Percentiles rank a stretch among this genome's conserved stretches.
These are phyloP conservation scores for Rhagonycha fulva DNA, from an alignment of 2,888 invertebrate species.

Conservation along the genomic window DNA sequence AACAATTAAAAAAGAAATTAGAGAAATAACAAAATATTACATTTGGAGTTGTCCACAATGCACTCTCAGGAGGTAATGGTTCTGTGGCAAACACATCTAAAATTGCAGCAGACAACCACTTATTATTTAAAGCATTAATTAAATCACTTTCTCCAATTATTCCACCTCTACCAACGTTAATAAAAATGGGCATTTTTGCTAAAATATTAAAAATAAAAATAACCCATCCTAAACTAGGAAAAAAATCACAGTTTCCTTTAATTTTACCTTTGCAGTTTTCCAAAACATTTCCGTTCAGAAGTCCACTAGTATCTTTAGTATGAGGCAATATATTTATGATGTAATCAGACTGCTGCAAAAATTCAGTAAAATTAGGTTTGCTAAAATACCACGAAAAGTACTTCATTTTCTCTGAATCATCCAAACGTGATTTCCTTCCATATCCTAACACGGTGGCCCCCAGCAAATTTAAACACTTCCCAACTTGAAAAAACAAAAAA, in stretches of 20 bases:
- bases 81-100: conserved; percentile 62
- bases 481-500: conserved; percentile 51
- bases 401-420: conserved; percentile 13
- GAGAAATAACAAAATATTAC: conserved; percentile 44
- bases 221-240: background rate
- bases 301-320: conserved; percentile 56
- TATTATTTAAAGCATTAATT: conserved; percentile 56
- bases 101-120: conserved; percentile 61
- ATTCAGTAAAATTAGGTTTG: conserved; percentile 43
- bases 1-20: background rate
- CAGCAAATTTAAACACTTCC: conserved; percentile 53
- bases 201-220: background rate
- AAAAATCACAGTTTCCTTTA: background rate
- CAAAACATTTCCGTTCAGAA: conserved; percentile 57
- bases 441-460: conserved; percentile 51
- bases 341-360: conserved; percentile 60
- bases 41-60: conserved; percentile 58
- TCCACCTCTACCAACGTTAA: conserved; percentile 64
- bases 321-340: conserved; percentile 60
- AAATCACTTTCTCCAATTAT: conserved; percentile 59
- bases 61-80: conserved; percentile 57
- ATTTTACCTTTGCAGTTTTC: conserved; percentile 52
- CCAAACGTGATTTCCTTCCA: conserved; percentile 26
- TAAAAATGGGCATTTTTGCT: conserved; percentile 56
- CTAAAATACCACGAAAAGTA: conserved; percentile 44